Evolutionary conservation across 2,113 vertebrate species (phyloP).

Genomic region (Chionis minor): DNA sequence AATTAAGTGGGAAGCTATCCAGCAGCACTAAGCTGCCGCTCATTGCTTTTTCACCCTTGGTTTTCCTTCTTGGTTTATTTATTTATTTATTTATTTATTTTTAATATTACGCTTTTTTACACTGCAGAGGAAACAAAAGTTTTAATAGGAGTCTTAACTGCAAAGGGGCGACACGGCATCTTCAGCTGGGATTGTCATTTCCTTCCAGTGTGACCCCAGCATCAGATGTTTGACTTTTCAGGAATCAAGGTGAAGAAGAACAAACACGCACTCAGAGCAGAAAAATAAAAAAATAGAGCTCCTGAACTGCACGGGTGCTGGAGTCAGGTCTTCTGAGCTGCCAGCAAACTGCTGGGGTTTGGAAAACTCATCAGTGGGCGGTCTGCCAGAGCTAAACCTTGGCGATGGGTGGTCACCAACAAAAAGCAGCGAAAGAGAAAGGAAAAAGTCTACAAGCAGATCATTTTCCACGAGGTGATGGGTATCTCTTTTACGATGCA

Average conservation of each 20-base stretch:
- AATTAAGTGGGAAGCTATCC: background rate
- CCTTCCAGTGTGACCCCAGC: slow-evolving; percentile 76
- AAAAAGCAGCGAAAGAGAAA: background rate
- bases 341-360: slow-evolving; percentile 64
- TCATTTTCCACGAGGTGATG: slow-evolving; percentile 72
- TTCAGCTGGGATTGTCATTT: slow-evolving; percentile 84
- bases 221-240: slow-evolving; percentile 74
- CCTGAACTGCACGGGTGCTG: background rate
- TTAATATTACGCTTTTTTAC: background rate
- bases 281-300: background rate
- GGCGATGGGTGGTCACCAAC: slow-evolving; percentile 79
- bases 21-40: background rate
- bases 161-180: slow-evolving; percentile 46
- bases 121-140: background rate
- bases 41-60: background rate
- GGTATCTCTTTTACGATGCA: slow-evolving; percentile 49
- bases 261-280: slow-evolving; percentile 66
- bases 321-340: background rate
- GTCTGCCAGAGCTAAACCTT: slow-evolving; percentile 32
- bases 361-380: slow-evolving; percentile 85
- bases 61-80: background rate
- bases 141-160: background rate
- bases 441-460: slow-evolving; percentile 59
- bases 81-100: background rate
- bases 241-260: slow-evolving; percentile 82